Evolutionary conservation across 2,113 vertebrate species (phyloP), one percentile per base, ranked within the genome.

Genomic region (Hucho hucho): DNA sequence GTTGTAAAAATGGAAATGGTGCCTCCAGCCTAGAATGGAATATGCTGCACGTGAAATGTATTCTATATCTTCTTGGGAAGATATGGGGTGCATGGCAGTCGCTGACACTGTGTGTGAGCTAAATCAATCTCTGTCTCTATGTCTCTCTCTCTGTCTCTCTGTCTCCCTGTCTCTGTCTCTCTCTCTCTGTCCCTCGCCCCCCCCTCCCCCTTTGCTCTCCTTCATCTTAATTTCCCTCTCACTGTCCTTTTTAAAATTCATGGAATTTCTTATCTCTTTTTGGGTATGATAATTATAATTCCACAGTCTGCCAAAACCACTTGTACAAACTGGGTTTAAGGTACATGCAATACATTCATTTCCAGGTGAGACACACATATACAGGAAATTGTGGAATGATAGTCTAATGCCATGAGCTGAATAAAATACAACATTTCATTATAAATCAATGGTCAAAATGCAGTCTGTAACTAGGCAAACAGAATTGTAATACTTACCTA

Each of bases 231-330:
- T 89, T 88, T 88, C 81, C 81, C 77, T 83, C 88, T 89, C 78
- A 82, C 83, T 88, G 76, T 86, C 80, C 92, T 95, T 93, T 93
- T 95, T 91, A 92, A 97, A 96, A 97, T 96, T 94, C 94, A 97
- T 97, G 93, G 92, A 93, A 92, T 96, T 95, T 90, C 94, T 95
- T 96, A 97, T 96, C 95, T 92, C 91, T 92, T 92, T 61, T 89
- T 86, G 85, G 75, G 80, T 91, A 92, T 47, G 73, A 87, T 90
- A 88, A 93, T 93, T 92, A 80, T 79, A 88, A 89, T 87, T 87
- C 81, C 79, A 71, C 79, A 70, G 86, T 82, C 77, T 92, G 90
- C 91, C 86, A 89, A 92, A 95, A 91, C 81, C 92, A 90, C 89
- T 90, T 86, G 86, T 89, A 86, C 80, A 94, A 95, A 94, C 88